Conservation (phyloP, 2,113 vertebrate species). For the Microcebus griseorufus region DNA sequence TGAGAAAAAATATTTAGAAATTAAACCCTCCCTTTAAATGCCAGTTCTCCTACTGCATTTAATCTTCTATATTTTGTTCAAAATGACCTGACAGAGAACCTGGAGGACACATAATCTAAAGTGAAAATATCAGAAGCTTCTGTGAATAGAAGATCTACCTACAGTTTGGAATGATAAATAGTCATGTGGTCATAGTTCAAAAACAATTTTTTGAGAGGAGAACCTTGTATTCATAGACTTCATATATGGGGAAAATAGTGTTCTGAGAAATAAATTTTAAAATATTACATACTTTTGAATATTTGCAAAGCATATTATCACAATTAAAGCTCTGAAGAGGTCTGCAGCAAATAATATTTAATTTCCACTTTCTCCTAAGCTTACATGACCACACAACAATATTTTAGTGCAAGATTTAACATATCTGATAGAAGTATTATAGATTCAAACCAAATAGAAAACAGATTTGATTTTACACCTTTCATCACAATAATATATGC, state of each 20-base stretch:
- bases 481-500: background rate
- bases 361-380: background rate
- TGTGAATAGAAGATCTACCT: background rate
- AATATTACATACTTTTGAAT: background rate
- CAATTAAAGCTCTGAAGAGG: background rate
- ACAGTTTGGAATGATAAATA: background rate
- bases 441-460: slow-evolving; percentile 23
- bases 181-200: background rate
- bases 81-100: background rate
- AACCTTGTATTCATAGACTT: background rate
- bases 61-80: background rate
- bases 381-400: background rate
- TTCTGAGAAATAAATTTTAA: background rate
- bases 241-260: background rate
- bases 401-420: background rate
- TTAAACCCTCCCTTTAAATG: background rate
- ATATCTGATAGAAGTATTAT: background rate
- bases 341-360: background rate
- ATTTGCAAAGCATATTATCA: background rate
- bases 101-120: background rate
- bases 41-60: background rate
- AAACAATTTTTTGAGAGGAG: background rate
- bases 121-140: background rate
- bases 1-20: background rate
- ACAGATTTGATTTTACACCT: background rate